Evolutionary conservation across 1,140 invertebrate genomes (phyloP).

Genomic region (Micrasema minimum): DNA sequence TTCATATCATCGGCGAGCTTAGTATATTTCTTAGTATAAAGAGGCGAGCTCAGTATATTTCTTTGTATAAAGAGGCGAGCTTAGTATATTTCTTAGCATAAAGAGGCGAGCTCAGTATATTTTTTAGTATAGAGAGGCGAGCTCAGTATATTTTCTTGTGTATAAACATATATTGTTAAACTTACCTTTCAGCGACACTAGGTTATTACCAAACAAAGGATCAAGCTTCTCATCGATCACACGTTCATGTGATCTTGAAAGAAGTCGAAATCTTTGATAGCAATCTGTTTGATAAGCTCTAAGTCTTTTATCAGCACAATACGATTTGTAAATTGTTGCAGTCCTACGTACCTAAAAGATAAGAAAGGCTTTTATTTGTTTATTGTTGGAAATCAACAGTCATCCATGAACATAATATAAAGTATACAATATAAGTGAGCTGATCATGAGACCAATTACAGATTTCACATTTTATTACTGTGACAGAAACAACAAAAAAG

Average conservation of each 20-base stretch:
- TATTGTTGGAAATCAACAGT: background rate
- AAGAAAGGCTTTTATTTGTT: background rate
- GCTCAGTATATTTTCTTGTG: no score
- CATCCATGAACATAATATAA: no score
- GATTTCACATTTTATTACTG: no score
- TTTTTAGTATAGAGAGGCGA: no score
- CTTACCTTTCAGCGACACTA: slow-evolving; percentile 59
- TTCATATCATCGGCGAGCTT: no score
- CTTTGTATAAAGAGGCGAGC: no score
- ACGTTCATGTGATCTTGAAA: slow-evolving; percentile 66
- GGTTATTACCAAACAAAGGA: slow-evolving; percentile 62
- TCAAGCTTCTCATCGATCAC: slow-evolving; percentile 59
- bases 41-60: no score
- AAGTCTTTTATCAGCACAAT: slow-evolving; percentile 66
- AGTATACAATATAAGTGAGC: background rate
- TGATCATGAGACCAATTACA: background rate
- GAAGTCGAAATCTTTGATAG: slow-evolving; percentile 70
- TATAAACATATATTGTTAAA: no score
- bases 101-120: no score
- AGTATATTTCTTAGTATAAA: no score
- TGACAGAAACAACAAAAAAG: background rate
- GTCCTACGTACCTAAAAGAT: slow-evolving; percentile 60
- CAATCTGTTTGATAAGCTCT: slow-evolving; percentile 67
- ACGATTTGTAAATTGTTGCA: slow-evolving; percentile 63
- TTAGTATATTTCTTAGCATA: no score